Conservation (phyloP, 2,113 vertebrate species). For the Pollimyrus isidori region DNA sequence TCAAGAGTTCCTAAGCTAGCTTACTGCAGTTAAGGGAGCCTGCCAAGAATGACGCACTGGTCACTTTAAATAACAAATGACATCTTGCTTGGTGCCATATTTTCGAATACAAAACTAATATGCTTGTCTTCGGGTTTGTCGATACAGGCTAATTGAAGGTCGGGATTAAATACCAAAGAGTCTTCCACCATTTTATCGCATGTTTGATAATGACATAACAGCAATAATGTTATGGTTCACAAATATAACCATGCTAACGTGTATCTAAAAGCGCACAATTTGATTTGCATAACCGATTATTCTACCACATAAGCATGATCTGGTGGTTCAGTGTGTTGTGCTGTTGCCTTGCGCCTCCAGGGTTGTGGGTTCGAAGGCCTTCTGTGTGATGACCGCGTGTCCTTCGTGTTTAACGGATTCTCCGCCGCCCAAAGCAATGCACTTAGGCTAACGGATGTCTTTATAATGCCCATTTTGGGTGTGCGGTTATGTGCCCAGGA, state of each 20-base stretch:
- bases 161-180: not conserved
- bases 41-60: not conserved
- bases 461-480: not conserved
- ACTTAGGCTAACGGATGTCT: not conserved
- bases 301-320: not conserved
- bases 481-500: not conserved
- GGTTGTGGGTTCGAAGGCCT: not conserved
- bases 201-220: not conserved
- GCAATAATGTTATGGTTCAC: not conserved
- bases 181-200: not conserved
- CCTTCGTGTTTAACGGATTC: not conserved
- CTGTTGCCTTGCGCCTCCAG: not conserved
- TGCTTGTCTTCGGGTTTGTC: not conserved
- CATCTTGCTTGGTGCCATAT: slow-evolving; percentile 2
- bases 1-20: not conserved
- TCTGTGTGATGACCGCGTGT: not conserved
- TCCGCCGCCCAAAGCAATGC: not conserved
- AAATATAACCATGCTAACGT: not conserved
- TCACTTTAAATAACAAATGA: slow-evolving; percentile 9
- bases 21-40: not conserved
- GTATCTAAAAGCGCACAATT: not conserved
- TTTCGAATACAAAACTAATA: not conserved
- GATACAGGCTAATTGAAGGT: not conserved
- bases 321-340: not conserved
- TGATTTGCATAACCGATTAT: not conserved